Evolutionary conservation across 1,140 invertebrate genomes (phyloP).

Genomic region (Brachionus rubens): DNA sequence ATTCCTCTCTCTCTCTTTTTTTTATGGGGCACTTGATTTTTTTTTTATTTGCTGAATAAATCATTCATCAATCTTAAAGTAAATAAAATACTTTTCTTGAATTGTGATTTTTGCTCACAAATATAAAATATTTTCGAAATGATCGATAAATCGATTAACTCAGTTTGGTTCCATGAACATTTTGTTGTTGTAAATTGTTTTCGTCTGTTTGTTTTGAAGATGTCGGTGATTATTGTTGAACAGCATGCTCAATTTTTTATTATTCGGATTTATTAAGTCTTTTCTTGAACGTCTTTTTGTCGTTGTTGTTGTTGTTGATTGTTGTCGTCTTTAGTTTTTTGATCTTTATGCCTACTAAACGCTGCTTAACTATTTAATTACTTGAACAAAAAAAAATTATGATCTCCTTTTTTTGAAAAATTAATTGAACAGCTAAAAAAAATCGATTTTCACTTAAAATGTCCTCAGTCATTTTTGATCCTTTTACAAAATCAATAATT

Average conservation of each 20-base stretch:
- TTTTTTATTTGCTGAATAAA: conserved; percentile 7
- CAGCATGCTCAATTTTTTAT: no score
- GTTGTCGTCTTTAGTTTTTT: not conserved
- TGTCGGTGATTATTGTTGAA: not conserved
- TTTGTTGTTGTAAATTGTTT: not conserved
- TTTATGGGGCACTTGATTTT: not conserved
- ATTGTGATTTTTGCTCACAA: not conserved
- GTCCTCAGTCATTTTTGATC: not conserved
- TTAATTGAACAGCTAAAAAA: conserved; percentile 30
- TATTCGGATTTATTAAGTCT: not conserved
- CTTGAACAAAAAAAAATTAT: not conserved
- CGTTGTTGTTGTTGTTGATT: not conserved
- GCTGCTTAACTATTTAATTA: not conserved
- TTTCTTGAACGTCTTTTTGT: not conserved
- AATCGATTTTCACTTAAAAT: not conserved
- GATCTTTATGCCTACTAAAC: conserved; percentile 22
- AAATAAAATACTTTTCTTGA: conserved; percentile 6
- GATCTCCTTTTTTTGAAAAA: not conserved
- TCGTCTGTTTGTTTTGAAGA: conserved; percentile 12
- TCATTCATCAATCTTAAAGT: not conserved
- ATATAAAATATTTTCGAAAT: not conserved
- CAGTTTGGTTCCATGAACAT: not conserved
- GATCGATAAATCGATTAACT: conserved; percentile 20
- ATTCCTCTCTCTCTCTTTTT: not conserved
- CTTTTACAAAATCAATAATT: no score